Evolutionary conservation across 1,140 invertebrate genomes (phyloP).

Genomic region (Heliconius himera): DNA sequence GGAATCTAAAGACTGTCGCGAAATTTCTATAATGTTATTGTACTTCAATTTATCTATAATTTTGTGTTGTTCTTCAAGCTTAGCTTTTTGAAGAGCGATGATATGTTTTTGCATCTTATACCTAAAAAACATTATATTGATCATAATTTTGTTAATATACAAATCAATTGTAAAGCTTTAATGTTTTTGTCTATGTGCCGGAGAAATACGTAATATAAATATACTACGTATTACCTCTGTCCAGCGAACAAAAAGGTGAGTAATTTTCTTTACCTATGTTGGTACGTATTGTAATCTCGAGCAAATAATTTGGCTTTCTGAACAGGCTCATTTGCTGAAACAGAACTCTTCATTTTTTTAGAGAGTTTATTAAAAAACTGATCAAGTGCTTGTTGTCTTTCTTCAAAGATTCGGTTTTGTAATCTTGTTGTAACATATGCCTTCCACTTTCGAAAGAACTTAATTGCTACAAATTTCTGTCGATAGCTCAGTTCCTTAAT

Average conservation of each 20-base stretch:
- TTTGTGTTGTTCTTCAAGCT: conserved; percentile 84
- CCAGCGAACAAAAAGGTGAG: no score
- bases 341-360: conserved; percentile 56
- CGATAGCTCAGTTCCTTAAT: conserved; percentile 44
- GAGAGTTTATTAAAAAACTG: conserved; percentile 69
- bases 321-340: conserved; percentile 37
- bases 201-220: neutral
- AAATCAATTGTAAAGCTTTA: no score
- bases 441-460: conserved; percentile 62
- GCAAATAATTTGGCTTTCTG: conserved; percentile 53
- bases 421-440: conserved; percentile 43
- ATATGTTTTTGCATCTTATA: conserved; percentile 85
- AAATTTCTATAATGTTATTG: conserved; percentile 83
- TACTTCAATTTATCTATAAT: conserved; percentile 85
- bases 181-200: no score
- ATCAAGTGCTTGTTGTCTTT: conserved; percentile 59
- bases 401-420: conserved; percentile 48
- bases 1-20: conserved; percentile 81
- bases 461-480: conserved; percentile 50
- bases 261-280: conserved; percentile 57
- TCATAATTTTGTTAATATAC: neutral
- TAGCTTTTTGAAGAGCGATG: conserved; percentile 84
- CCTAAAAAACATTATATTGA: conserved; percentile 57
- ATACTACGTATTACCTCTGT: neutral
- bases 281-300: conserved; percentile 66